phyloP scores from a whole-genome alignment of 2,113 vertebrate genomes.

The Catharus fuscescens region DNA sequence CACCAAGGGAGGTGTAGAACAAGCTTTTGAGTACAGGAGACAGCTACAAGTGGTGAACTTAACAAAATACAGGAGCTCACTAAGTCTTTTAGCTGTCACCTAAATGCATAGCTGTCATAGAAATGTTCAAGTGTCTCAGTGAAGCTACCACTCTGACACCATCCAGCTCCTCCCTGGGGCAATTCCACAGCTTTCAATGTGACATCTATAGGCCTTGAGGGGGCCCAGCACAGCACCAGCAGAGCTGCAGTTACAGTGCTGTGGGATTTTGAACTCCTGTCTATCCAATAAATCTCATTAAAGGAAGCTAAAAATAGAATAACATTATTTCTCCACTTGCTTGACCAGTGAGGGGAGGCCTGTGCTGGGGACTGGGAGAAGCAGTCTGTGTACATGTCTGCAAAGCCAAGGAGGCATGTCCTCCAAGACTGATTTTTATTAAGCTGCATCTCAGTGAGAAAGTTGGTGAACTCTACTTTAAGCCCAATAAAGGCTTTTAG shows the following conservation, averaged over 20 bases:
- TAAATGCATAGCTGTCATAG: neutral
- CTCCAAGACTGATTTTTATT: neutral
- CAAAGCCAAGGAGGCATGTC: neutral
- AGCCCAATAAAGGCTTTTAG: neutral
- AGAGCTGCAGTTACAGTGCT: neutral
- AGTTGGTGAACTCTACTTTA: neutral
- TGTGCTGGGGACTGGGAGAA: neutral
- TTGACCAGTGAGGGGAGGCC: neutral
- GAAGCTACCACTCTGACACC: neutral
- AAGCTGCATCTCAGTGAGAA: neutral
- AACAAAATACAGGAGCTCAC: neutral
- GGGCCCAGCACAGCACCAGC: neutral
- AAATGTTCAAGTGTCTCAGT: neutral
- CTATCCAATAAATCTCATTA: neutral
- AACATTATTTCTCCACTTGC: neutral
- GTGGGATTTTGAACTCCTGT: neutral
- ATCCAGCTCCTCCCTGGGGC: neutral
- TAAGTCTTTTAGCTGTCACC: neutral
- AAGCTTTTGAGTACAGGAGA: neutral
- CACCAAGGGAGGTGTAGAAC: neutral
- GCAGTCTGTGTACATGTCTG: neutral
- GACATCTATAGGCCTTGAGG: neutral
- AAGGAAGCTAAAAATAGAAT: neutral
- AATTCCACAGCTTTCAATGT: neutral
- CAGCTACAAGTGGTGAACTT: neutral